A percentile compares a stretch with the other conserved stretches of the same genome.
Conservation (phyloP, 2,797 vertebrate species). For the Mormyrus proboscirostris region DNA sequence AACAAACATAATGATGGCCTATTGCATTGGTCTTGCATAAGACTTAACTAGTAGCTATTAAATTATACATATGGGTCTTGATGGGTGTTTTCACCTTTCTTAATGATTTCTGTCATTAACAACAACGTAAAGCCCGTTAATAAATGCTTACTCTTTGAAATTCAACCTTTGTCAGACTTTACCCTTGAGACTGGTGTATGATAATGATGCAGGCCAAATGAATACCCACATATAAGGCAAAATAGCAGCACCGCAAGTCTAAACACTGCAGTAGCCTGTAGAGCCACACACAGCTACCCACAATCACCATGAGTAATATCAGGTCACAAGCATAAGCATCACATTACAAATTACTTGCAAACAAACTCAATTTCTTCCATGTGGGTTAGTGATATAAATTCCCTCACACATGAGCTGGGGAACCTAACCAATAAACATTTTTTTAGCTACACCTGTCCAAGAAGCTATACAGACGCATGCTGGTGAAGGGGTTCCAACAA, state of each 20-base stretch:
- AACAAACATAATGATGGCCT: background rate
- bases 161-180: background rate
- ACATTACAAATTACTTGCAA: background rate
- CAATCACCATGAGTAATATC: background rate
- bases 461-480: slow-evolving; percentile 12
- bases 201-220: background rate
- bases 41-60: background rate
- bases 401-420: background rate
- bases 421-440: background rate
- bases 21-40: slow-evolving; percentile 5
- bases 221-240: background rate
- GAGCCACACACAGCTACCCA: background rate
- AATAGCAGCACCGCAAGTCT: background rate
- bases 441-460: background rate
- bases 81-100: background rate
- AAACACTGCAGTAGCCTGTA: background rate
- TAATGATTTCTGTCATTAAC: background rate
- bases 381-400: background rate
- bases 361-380: background rate
- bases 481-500: slow-evolving; percentile 16
- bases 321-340: background rate
- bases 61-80: background rate
- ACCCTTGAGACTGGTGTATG: background rate
- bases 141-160: slow-evolving; percentile 1
- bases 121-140: background rate